Conservation (phyloP, 1,140 invertebrate species). For the Diuraphis noxia region DNA sequence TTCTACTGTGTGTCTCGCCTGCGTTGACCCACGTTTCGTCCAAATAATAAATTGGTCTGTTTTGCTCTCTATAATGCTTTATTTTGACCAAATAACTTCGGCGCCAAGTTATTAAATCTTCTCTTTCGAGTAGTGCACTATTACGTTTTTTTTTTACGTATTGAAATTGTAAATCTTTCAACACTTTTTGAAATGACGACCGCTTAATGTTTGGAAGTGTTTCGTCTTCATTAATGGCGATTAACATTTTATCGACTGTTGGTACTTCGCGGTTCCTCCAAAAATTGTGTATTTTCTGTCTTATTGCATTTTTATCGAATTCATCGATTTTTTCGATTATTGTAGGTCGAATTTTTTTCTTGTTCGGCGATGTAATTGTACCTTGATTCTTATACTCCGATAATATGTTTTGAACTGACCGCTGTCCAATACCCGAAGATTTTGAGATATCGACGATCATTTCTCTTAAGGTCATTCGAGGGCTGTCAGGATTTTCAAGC, state of each 20-base stretch:
- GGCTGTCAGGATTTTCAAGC: neutral
- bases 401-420: neutral
- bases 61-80: no score
- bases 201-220: neutral
- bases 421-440: neutral
- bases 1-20: no score
- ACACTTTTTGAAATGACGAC: neutral
- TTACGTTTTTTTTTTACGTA: neutral
- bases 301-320: no score
- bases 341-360: no score
- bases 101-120: neutral
- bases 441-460: neutral
- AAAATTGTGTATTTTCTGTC: no score
- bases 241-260: neutral
- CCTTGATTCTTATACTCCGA: neutral
- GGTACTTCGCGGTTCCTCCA: no score
- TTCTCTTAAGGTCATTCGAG: neutral
- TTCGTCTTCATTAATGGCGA: neutral
- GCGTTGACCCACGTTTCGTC: no score
- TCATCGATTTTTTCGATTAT: no score
- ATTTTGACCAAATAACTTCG: neutral
- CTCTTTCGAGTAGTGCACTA: neutral
- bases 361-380: no score
- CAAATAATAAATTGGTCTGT: no score
- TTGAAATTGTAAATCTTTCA: neutral